Evolutionary conservation across 2,113 vertebrate species (phyloP), one percentile per base, ranked within the genome.

Genomic region (Catharus bicknelli): DNA sequence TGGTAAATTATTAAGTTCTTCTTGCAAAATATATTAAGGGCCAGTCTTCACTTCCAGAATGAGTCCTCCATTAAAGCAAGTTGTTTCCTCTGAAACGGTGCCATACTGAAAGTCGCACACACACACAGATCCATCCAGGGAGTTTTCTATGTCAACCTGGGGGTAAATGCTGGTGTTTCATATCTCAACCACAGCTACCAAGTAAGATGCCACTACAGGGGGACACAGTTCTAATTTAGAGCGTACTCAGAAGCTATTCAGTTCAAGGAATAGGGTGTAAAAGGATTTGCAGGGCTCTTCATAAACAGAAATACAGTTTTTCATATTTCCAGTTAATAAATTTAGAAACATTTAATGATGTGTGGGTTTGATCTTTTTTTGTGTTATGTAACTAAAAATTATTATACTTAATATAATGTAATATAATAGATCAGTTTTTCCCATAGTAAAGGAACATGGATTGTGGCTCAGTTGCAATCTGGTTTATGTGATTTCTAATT

Each of bases 1-100:
- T 42, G 13, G 40, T 93, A 34, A 90, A 86, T 75, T 88, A 92
- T 92, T 88, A 62, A 90, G 22, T 29, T 91, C 16, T 54, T 73
- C 29, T 29, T 78, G 77, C 53, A 94, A 92, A 90, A 67, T 64
- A 16, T 38, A 59, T 77, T 85, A 48, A 80, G 27, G 42, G 17
- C 9, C 30, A 61, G 9, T 13, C 36, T 77, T 69, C 58, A 18
- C 30, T 79, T 86, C 76, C 59, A 69, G 63, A 83, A 16, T 19
- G 38, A 90, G 27, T 45, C 4, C 14, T 66, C 10, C 1, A 0
- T 61, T 57, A 70, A 45, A 77, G 59, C 19, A 83, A 43, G 23
- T 42, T 64, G 10, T 76, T 69, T 74, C 9, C 38, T 10, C 19
- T 63, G 29, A 58, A 29, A 43, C 0, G 2, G 23, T 88, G 43